Percentiles rank a stretch among this genome's conserved stretches.
Conservation (phyloP, 2,797 vertebrate genomes). For the Rhadinocentrus ornatus region DNA sequence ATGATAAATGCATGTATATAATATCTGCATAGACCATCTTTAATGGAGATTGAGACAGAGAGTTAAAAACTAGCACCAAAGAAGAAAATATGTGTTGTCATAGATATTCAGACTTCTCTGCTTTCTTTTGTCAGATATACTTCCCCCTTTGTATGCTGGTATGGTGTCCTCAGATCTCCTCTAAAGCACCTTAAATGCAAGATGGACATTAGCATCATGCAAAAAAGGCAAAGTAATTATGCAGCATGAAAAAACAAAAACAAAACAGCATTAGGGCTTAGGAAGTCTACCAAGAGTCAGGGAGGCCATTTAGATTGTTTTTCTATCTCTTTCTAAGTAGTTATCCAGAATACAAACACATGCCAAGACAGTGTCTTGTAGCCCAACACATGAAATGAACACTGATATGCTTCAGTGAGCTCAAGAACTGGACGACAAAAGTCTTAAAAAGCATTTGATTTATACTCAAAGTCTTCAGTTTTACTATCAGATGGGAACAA, state of each 20-base stretch:
- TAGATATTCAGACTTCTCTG: background rate
- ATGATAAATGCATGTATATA: background rate
- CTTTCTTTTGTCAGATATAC: background rate
- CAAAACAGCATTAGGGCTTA: conserved; percentile 20
- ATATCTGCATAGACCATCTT: background rate
- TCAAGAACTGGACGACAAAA: background rate
- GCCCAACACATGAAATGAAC: conserved; percentile 22
- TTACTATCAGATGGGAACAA: background rate
- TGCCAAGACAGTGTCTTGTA: conserved; percentile 27
- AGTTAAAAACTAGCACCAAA: background rate
- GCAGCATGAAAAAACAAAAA: conserved; percentile 12
- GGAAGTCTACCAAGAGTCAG: conserved; percentile 7
- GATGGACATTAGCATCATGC: background rate
- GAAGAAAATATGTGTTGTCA: conserved; percentile 5
- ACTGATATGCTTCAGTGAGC: conserved; percentile 16
- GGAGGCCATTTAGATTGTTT: conserved; percentile 36
- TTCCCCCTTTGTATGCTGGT: background rate
- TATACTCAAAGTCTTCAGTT: background rate
- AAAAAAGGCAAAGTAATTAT: conserved; percentile 24
- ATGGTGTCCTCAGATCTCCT: background rate
- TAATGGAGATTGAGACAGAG: background rate
- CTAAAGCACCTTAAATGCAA: background rate
- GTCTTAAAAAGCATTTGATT: background rate
- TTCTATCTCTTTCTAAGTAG: conserved; percentile 48
- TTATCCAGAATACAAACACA: conserved; percentile 42